These are phyloP conservation scores for Triplophysa yarkandensis DNA, from an alignment of 2,797 vertebrate genomes.

Conservation along the genomic window DNA sequence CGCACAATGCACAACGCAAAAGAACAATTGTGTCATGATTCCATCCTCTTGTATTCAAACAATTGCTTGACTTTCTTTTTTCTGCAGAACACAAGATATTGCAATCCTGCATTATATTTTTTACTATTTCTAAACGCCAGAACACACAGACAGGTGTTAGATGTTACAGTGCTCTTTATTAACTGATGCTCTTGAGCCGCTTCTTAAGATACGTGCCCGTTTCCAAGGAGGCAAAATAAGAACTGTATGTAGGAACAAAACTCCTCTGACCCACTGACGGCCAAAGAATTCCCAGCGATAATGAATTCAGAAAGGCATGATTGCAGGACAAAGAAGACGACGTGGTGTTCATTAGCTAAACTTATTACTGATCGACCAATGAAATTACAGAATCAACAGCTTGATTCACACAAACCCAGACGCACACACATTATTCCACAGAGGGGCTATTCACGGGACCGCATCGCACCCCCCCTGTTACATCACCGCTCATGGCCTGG, in stretches of 20 bases:
- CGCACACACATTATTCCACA: conserved; percentile 57
- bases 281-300: conserved; percentile 39
- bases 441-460: conserved; percentile 72
- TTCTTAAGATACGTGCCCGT: too few species aligned
- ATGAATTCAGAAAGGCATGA: conserved; percentile 58
- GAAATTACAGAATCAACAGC: conserved; percentile 69
- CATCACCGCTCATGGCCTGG: conserved; percentile 72
- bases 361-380: conserved; percentile 72
- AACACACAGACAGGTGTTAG: too few species aligned
- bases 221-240: too few species aligned
- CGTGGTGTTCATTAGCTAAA: conserved; percentile 72
- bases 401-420: conserved; percentile 45
- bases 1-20: too few species aligned
- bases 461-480: conserved; percentile 67
- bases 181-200: too few species aligned
- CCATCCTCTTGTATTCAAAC: too few species aligned
- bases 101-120: too few species aligned
- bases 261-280: neutral
- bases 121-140: too few species aligned
- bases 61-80: too few species aligned
- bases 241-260: neutral
- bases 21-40: too few species aligned
- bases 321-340: conserved; percentile 59
- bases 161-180: too few species aligned
- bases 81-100: too few species aligned